These are phyloP conservation scores for Coelopa pilipes DNA, from an alignment of 2,888 invertebrate species.

Conservation along the genomic window DNA sequence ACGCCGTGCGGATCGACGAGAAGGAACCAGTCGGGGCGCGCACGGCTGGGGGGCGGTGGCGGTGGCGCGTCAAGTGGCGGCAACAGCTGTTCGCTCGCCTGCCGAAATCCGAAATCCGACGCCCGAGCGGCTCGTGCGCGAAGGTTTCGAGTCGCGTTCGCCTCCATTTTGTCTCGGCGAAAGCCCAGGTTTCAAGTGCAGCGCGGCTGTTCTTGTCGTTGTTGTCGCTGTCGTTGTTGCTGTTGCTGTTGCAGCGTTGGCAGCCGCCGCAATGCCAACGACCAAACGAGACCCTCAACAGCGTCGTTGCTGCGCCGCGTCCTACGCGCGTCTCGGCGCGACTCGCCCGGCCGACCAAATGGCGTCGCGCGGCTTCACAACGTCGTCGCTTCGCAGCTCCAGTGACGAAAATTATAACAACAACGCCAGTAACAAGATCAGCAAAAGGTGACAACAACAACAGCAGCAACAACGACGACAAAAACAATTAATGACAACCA, in stretches of 20 bases:
- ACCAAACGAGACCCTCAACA: conserved; percentile 18
- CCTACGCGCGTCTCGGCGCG: conserved; percentile 19
- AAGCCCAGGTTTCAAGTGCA: background rate
- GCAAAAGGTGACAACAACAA: background rate
- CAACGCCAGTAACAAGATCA: background rate
- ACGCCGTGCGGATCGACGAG: background rate
- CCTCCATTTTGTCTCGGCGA: no score
- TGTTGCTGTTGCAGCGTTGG: background rate
- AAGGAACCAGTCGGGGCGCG: background rate
- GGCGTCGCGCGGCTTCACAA: background rate
- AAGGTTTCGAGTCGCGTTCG: background rate
- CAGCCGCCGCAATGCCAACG: background rate
- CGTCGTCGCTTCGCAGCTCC: background rate
- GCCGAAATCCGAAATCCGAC: background rate
- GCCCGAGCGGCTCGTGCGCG: no score
- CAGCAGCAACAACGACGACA: conserved; percentile 2
- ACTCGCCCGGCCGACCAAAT: background rate
- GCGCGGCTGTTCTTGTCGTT: no score
- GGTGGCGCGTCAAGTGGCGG: no score
- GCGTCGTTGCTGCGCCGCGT: conserved; percentile 11
- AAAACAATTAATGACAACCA: background rate
- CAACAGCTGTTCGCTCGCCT: conserved; percentile 21
- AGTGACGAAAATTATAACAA: conserved; percentile 9
- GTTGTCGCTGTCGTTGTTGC: background rate
- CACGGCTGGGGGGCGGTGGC: no score